phyloP scores from a whole-genome alignment of 2,113 vertebrate species.

The Hippotragus niger region DNA sequence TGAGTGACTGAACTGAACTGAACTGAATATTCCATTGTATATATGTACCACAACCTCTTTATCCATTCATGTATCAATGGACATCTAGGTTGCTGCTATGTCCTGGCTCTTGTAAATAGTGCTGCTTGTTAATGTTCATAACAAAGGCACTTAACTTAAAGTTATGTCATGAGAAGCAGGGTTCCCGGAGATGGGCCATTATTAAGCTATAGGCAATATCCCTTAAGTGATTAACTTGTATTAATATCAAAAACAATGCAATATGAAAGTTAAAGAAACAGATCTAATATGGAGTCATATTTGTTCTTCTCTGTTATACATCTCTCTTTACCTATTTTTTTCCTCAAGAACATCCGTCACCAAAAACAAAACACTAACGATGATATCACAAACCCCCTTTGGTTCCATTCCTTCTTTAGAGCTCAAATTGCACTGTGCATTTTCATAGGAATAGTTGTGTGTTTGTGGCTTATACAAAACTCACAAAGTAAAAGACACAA shows the following conservation, averaged over 20 bases:
- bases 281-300: neutral
- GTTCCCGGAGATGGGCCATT: neutral
- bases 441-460: neutral
- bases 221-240: neutral
- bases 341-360: neutral
- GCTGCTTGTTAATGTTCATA: neutral
- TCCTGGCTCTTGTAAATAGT: neutral
- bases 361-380: neutral
- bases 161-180: neutral
- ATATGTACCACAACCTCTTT: neutral
- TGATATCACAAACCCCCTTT: neutral
- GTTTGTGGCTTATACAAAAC: neutral
- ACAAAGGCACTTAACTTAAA: neutral
- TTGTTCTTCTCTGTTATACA: neutral
- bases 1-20: too few species aligned
- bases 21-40: neutral
- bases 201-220: neutral
- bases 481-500: slow-evolving; percentile 24
- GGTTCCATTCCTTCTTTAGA: neutral
- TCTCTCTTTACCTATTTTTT: neutral
- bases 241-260: too few species aligned
- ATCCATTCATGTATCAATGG: neutral
- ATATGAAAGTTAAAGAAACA: neutral
- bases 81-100: neutral
- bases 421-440: neutral